Percentiles rank a stretch among this genome's conserved stretches.
These are phyloP conservation scores for Amazona ochrocephala DNA, from an alignment of 2,797 vertebrate species.

Conservation along the genomic window DNA sequence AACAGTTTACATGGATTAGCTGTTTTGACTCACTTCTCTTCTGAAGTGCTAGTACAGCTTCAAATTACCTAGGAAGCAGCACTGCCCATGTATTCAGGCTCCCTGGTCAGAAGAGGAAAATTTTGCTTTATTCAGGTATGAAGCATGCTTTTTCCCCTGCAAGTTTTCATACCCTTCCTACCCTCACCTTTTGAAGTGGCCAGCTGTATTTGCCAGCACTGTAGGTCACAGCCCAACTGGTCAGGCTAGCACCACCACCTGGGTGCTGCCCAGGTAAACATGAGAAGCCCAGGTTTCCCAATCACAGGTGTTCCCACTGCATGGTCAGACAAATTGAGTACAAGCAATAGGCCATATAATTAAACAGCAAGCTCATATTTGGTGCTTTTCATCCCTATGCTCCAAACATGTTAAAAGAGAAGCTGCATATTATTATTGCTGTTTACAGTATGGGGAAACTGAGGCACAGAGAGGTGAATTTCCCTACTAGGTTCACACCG, in stretches of 20 bases:
- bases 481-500: background rate
- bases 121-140: background rate
- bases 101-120: background rate
- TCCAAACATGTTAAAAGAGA: background rate
- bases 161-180: background rate
- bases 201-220: background rate
- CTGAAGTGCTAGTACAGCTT: background rate
- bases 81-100: background rate
- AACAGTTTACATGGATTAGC: background rate
- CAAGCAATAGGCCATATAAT: background rate
- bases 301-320: background rate
- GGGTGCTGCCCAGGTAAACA: background rate
- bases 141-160: background rate
- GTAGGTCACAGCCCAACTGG: background rate
- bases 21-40: constrained; percentile 33
- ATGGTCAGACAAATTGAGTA: background rate
- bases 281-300: background rate
- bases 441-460: background rate
- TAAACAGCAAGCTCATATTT: background rate
- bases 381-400: background rate
- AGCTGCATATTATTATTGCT: background rate
- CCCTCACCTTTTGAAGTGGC: background rate
- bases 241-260: background rate
- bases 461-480: background rate
- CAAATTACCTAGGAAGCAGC: background rate